Percentiles rank a stretch among this genome's conserved stretches.
These are phyloP conservation scores for Heliothis virescens DNA, from an alignment of 1,140 invertebrate genomes.

Conservation along the genomic window DNA sequence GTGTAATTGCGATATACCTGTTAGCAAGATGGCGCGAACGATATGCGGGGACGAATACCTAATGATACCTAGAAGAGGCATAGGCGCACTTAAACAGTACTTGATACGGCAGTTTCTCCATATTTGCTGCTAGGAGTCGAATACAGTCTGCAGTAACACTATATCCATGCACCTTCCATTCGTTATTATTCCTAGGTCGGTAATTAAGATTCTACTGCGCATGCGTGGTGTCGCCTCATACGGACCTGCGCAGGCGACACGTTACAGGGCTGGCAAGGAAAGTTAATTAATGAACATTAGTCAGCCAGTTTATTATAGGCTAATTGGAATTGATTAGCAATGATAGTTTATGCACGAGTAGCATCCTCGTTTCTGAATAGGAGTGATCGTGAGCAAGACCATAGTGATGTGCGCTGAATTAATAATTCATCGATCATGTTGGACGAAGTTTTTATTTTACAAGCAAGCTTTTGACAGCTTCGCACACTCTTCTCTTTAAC, in stretches of 20 bases:
- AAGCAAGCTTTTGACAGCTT: no score
- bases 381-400: background rate
- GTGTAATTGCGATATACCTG: constrained; percentile 26
- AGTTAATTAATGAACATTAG: constrained; percentile 9
- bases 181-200: background rate
- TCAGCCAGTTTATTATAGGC: constrained; percentile 4
- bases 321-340: constrained; percentile 10
- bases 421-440: no score
- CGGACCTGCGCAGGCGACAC: constrained; percentile 11
- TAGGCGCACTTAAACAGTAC: background rate
- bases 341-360: constrained; percentile 1
- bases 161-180: background rate
- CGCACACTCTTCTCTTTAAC: no score
- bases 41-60: background rate
- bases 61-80: background rate
- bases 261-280: constrained; percentile 9
- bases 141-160: no score
- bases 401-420: background rate
- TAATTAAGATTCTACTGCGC: constrained; percentile 35
- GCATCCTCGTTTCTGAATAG: background rate
- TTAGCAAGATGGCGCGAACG: constrained; percentile 13
- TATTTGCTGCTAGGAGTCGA: background rate
- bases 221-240: constrained; percentile 30
- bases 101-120: no score
- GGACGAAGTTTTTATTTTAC: no score